phyloP scores from a whole-genome alignment of 1,140 invertebrate genomes.

The Lithobius niger region DNA sequence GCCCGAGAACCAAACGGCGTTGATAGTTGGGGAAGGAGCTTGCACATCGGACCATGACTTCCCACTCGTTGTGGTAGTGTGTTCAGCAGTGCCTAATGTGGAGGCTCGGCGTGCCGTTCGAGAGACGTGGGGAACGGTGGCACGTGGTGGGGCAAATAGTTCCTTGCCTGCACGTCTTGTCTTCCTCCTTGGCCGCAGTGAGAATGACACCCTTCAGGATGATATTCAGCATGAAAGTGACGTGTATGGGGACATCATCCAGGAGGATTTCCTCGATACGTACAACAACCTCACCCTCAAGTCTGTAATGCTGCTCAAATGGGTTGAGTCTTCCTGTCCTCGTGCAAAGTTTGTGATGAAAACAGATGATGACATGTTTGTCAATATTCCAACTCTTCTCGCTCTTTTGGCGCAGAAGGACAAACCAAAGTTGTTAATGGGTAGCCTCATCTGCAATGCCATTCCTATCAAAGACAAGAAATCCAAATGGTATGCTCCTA shows the following conservation, averaged over 20 bases:
- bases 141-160: background rate
- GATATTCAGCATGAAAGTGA: constrained; percentile 46
- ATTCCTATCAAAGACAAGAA: constrained; percentile 50
- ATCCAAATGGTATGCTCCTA: constrained; percentile 66
- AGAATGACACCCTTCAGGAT: constrained; percentile 39
- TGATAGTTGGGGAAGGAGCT: constrained; percentile 35
- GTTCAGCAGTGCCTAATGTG: constrained; percentile 52
- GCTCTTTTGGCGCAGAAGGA: constrained; percentile 15
- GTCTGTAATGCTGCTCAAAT: constrained; percentile 70
- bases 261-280: constrained; percentile 74
- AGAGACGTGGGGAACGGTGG: constrained; percentile 57
- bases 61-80: constrained; percentile 56
- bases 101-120: constrained; percentile 52
- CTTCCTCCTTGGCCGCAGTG: constrained; percentile 23
- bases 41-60: constrained; percentile 15
- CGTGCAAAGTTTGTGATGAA: constrained; percentile 33
- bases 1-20: constrained; percentile 49
- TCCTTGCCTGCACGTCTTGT: background rate
- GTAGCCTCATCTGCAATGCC: constrained; percentile 57
- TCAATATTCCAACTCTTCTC: constrained; percentile 42
- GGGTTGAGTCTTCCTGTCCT: constrained; percentile 32
- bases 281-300: constrained; percentile 90
- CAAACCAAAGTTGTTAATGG: constrained; percentile 40
- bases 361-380: constrained; percentile 40
- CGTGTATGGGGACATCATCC: constrained; percentile 67